Evolutionary conservation across 1,140 invertebrate species (phyloP).

Genomic region (Chlorops oryzae): DNA sequence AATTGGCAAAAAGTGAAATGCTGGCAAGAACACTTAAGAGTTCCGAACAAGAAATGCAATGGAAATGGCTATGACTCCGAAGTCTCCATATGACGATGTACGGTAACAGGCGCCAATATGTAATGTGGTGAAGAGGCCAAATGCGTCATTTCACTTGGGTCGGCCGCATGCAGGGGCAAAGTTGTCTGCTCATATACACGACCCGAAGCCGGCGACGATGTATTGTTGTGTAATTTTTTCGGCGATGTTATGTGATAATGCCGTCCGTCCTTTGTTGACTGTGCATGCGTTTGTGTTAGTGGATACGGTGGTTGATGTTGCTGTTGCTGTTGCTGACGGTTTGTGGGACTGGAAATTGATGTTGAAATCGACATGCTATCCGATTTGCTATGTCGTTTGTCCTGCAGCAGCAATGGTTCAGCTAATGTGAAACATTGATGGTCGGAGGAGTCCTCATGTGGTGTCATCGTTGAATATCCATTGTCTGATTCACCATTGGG

Average conservation of each 20-base stretch:
- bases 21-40: slow-evolving; percentile 20
- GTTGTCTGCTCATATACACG: slow-evolving; percentile 46
- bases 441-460: slow-evolving; percentile 78
- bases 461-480: slow-evolving; percentile 93
- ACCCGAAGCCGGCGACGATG: slow-evolving; percentile 16
- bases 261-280: slow-evolving; percentile 28
- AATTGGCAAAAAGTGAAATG: slow-evolving; percentile 41
- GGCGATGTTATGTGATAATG: slow-evolving; percentile 45
- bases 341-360: slow-evolving; percentile 51
- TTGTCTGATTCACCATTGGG: slow-evolving; percentile 84
- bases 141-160: slow-evolving; percentile 14
- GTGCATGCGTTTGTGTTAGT: slow-evolving; percentile 26
- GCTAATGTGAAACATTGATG: slow-evolving; percentile 66
- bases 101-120: slow-evolving; percentile 79
- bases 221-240: slow-evolving; percentile 25
- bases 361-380: slow-evolving; percentile 58
- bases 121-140: slow-evolving; percentile 33
- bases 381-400: slow-evolving; percentile 54
- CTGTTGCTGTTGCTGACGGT: slow-evolving; percentile 33
- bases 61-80: slow-evolving; percentile 43
- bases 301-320: slow-evolving; percentile 27
- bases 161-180: slow-evolving; percentile 20
- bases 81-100: slow-evolving; percentile 75
- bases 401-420: slow-evolving; percentile 53
- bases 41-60: too few relatives aligned